phyloP scores from a whole-genome alignment of 2,888 invertebrate species.

The Xestia ashworthii region DNA sequence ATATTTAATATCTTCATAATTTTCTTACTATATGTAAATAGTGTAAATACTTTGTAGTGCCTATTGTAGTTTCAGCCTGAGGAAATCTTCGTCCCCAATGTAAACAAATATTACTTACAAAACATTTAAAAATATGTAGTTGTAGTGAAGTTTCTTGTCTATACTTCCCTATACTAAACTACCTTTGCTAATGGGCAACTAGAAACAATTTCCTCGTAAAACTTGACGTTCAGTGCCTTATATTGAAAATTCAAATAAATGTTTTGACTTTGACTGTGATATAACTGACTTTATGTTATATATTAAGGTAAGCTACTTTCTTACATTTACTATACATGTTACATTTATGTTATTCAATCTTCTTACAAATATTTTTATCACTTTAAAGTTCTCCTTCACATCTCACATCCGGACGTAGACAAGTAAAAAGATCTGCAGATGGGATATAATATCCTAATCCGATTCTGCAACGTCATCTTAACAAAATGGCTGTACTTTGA shows the following conservation, averaged over 20 bases:
- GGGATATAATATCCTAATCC: conserved; percentile 56
- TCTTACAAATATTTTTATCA: conserved; percentile 15
- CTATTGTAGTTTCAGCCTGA: background rate
- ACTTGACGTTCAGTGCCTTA: background rate
- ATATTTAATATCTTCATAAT: background rate
- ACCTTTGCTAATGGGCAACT: background rate
- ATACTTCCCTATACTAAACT: background rate
- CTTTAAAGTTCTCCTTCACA: conserved; percentile 24
- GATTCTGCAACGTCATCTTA: conserved; percentile 50
- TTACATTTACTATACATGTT: background rate
- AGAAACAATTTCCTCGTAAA: background rate
- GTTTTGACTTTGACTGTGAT: background rate
- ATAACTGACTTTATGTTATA: background rate
- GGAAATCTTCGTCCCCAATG: background rate
- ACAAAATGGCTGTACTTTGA: conserved; percentile 45
- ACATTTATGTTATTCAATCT: background rate
- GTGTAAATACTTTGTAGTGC: background rate
- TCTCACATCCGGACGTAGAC: conserved; percentile 43
- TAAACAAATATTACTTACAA: background rate
- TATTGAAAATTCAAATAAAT: background rate
- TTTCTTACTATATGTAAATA: background rate
- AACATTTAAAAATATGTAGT: background rate
- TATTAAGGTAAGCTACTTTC: background rate
- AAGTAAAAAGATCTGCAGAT: conserved; percentile 53
- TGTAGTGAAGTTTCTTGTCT: background rate